These are phyloP conservation scores for Epinotia demarniana DNA, from an alignment of 2,888 invertebrate genomes.

Conservation along the genomic window DNA sequence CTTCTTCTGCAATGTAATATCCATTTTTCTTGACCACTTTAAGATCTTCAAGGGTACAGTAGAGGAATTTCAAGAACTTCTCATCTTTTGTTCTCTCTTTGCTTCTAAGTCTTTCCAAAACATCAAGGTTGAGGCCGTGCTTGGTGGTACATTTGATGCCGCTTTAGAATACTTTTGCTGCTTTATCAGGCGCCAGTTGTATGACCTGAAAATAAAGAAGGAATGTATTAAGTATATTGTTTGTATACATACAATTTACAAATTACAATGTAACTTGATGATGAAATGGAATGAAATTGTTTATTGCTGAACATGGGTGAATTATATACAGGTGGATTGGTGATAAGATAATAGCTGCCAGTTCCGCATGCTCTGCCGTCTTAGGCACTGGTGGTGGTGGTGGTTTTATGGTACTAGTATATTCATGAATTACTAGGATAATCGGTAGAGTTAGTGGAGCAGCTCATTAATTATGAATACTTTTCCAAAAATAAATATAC, in stretches of 20 bases:
- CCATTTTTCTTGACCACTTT: constrained; percentile 50
- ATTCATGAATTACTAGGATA: too few species aligned
- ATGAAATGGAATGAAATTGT: too few species aligned
- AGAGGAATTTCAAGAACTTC: constrained; percentile 56
- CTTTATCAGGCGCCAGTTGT: constrained; percentile 31
- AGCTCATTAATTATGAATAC: background rate
- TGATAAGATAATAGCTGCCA: too few species aligned
- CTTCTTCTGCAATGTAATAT: constrained; percentile 57
- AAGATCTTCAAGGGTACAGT: constrained; percentile 59
- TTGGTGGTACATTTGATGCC: constrained; percentile 30
- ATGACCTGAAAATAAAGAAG: constrained; percentile 25
- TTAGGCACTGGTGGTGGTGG: too few species aligned
- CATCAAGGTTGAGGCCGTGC: constrained; percentile 20
- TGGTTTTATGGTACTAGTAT: background rate
- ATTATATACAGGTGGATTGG: too few species aligned
- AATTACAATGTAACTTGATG: background rate
- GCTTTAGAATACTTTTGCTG: constrained; percentile 33
- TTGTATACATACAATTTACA: too few species aligned
- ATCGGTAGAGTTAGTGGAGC: too few species aligned
- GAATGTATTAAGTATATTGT: background rate
- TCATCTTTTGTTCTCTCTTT: constrained; percentile 51
- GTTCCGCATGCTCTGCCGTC: too few species aligned
- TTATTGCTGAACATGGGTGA: too few species aligned
- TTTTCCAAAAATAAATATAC: too few species aligned
- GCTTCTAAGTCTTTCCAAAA: constrained; percentile 14